Base-by-base conservation (phyloP, 1,140 invertebrate species). In the Pseudoatta argentina region DNA sequence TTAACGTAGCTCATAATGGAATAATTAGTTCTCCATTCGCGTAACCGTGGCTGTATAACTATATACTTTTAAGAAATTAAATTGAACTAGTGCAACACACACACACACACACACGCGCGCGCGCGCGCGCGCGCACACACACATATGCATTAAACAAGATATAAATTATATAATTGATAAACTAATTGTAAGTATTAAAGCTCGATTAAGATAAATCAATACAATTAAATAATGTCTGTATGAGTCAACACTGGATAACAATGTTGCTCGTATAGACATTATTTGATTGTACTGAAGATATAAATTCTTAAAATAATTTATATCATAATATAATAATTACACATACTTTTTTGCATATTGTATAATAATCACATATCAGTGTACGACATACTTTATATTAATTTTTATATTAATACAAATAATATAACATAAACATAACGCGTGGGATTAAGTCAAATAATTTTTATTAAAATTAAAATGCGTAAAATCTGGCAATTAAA, bases 1-100 rank as follows among this genome's bases (percentile, higher is more conserved):
- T 81, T 44, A 55, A 81, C 21, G 27, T 34, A 69, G 21, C 48
- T 30, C n/a, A 24, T 51, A 18, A 69, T 53, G 64, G 77, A 79
- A 79, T 71, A 71, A 81, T 71, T 57, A 64, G 34, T 34, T 30
- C 21, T 34, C 16, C 2, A 21, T 8, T 57, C 8, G 2, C 12
- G n/a, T 24, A 34, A 78, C n/a, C 21, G 51, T 66, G 6, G n/a
- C 21, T 16, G 7, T 27, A 1, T 3, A 57, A 2, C 14, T 51
- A 16, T 51, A 51, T 2, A 12, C 34, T 55, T 44, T 81, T 18
- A 81, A 44, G 16, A 71, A 69, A 69, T 71, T 59, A 44, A 44
- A 21, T 55, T 2, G 5, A 39, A 21, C n/a, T 30, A 18, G 8
- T 27, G 48, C 21, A 44, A 14, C 21, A 14, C 2, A 6, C 27